Evolutionary conservation across 2,888 invertebrate genomes (phyloP).

Genomic region (Pediacus dermestoides): DNA sequence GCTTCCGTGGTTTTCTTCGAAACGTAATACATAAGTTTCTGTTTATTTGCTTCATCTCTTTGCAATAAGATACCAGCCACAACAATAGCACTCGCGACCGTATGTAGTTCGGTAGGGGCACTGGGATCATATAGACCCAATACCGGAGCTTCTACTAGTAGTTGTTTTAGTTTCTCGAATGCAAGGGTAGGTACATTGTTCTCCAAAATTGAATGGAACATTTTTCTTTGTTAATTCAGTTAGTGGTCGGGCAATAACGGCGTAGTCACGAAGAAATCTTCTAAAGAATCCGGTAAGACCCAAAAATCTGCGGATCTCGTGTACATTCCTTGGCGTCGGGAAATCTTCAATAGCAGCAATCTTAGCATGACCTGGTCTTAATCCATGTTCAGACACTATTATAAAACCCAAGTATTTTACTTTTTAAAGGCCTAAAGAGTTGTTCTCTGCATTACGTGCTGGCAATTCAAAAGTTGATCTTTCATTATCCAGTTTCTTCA

Average conservation of each 20-base stretch:
- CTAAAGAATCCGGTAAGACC: conserved; percentile 27
- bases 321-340: conserved; percentile 16
- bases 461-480: no score
- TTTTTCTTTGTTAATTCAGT: conserved; percentile 26
- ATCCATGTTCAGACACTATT: conserved; percentile 13
- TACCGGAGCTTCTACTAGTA: conserved; percentile 12
- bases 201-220: conserved; percentile 20
- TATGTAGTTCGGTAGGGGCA: conserved; percentile 21
- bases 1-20: conserved; percentile 27
- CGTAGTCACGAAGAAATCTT: conserved; percentile 24
- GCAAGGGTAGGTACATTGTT: no score
- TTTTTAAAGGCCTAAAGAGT: no score
- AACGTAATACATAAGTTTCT: conserved; percentile 30
- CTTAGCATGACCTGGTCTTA: conserved; percentile 17
- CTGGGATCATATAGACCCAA: conserved; percentile 20
- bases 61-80: conserved; percentile 33
- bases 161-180: not conserved
- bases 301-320: conserved; percentile 24
- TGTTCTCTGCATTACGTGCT: no score
- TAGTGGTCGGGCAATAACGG: conserved; percentile 30
- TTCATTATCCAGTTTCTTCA: no score
- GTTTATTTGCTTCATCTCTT: conserved; percentile 20
- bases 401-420: conserved; percentile 19
- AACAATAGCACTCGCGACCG: conserved; percentile 23
- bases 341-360: conserved; percentile 18